phyloP scores from a whole-genome alignment of 2,797 vertebrate species.

The Enteromius treurensis region DNA sequence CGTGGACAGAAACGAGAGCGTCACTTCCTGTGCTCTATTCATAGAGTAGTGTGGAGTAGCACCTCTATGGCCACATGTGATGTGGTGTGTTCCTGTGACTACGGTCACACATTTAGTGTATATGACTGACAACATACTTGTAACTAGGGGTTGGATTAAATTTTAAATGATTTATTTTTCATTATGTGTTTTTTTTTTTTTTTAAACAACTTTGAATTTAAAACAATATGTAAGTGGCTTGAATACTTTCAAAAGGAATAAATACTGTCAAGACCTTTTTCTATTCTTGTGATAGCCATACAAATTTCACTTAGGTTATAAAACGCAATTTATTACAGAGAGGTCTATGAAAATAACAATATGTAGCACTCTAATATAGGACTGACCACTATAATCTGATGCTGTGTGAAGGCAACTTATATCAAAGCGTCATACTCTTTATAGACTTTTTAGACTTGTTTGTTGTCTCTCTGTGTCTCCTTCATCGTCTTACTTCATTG shows the following conservation, averaged over 20 bases:
- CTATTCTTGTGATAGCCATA: background rate
- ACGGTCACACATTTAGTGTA: background rate
- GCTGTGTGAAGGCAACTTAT: background rate
- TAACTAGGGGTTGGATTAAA: background rate
- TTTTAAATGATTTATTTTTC: background rate
- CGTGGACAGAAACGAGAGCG: constrained; percentile 65
- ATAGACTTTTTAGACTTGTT: constrained; percentile 33
- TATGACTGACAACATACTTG: background rate
- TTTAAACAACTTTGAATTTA: background rate
- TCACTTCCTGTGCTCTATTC: constrained; percentile 43
- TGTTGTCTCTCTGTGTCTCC: constrained; percentile 2
- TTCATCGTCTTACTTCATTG: constrained; percentile 16
- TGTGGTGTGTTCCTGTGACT: constrained; percentile 9
- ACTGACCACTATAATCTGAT: background rate
- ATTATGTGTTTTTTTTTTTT: background rate
- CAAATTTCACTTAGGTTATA: background rate
- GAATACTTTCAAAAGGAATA: background rate
- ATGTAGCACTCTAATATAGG: background rate
- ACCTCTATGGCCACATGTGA: constrained; percentile 24
- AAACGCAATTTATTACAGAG: background rate
- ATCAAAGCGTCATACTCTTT: constrained; percentile 1
- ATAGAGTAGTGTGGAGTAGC: constrained; percentile 25
- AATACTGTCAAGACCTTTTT: background rate
- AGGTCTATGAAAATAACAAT: background rate
- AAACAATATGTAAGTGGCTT: background rate